These are phyloP conservation scores for Bombus waltoni DNA, from an alignment of 1,140 invertebrate genomes.

Conservation along the genomic window DNA sequence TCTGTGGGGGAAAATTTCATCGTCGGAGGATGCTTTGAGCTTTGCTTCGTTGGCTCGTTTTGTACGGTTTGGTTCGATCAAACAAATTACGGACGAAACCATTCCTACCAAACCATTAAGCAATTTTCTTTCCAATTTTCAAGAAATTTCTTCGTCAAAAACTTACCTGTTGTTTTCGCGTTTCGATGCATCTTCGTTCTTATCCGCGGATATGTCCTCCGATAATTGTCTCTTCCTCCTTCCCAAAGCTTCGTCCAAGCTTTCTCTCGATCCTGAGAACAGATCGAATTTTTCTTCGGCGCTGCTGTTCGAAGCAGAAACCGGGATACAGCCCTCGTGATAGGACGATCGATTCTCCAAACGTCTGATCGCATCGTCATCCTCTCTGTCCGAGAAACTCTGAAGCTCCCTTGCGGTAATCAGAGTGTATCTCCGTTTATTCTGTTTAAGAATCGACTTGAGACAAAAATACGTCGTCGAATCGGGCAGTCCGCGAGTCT, in stretches of 20 bases:
- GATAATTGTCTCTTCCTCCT: slow-evolving; percentile 44
- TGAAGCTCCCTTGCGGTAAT: slow-evolving; percentile 76
- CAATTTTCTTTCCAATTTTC: not conserved
- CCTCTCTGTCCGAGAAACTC: slow-evolving; percentile 63
- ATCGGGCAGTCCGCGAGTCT: slow-evolving; percentile 63
- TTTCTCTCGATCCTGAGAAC: slow-evolving; percentile 50
- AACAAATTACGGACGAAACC: too few relatives aligned
- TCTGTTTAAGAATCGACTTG: slow-evolving; percentile 79
- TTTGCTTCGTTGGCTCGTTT: too few relatives aligned
- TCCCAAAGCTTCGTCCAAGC: slow-evolving; percentile 7
- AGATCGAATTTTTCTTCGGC: not conserved
- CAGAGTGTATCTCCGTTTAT: slow-evolving; percentile 76
- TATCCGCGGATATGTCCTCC: slow-evolving; percentile 5
- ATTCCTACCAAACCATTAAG: too few relatives aligned
- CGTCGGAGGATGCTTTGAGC: too few relatives aligned
- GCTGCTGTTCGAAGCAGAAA: not conserved
- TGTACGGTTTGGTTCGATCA: too few relatives aligned
- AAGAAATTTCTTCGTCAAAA: not conserved
- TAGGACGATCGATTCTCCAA: not conserved
- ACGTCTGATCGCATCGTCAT: not conserved
- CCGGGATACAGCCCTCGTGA: slow-evolving; percentile 20
- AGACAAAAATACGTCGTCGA: slow-evolving; percentile 79
- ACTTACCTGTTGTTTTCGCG: slow-evolving; percentile 49
- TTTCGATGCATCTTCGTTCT: slow-evolving; percentile 26
- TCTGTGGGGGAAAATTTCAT: slow-evolving; percentile 43